Base-by-base conservation (phyloP, 2,888 invertebrate genomes). In the Ectemnius cavifrons region DNA sequence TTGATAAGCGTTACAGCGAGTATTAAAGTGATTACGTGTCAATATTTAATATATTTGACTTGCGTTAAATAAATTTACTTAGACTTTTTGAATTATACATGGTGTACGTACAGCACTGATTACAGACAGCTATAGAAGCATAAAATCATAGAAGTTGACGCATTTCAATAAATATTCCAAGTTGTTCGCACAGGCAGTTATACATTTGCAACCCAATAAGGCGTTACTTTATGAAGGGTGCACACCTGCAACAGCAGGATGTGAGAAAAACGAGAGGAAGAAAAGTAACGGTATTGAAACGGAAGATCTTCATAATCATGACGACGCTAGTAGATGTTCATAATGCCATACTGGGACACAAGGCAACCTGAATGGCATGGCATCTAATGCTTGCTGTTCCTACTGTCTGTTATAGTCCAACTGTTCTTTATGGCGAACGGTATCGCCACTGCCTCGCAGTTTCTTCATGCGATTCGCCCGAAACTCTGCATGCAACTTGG, bases 291-390 rank as follows among this genome's bases (percentile, higher is more conserved):
- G 79, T 79, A 81, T 60, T 73, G 18, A 37, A 63, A 71, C 80
- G 80, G 80, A 80, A 78, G 81, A 67, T 80, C 70, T 75, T 80
- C 80, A 73, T 80, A 89, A 90, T 89, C 88, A 88, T 89, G 89
- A 89, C 90, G 85, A 85, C 85, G 89, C 88, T 87, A 87, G 84
- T 87, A 85, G 87, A 89, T 88, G 89, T 87, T 90, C 89, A 87
- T 89, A 89, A 89, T 85, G 84, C 89, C 89, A 87, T 89, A 89
- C 88, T 86, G 87, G 89, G 83, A 80, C 79, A 81, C 52, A 4
- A 37, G 11, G 8, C 85, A 85, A 88, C 84, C 82, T 83, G 86
- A 87, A 86, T 84, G 84, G 84, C 74, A 83, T 4, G 84, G 84
- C 74, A 83, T 11, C 77, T 83, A 82, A 85, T 84, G 82, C 81